Evolutionary conservation across 2,888 invertebrate species (phyloP).

Genomic region (Drosophila mayaguana): DNA sequence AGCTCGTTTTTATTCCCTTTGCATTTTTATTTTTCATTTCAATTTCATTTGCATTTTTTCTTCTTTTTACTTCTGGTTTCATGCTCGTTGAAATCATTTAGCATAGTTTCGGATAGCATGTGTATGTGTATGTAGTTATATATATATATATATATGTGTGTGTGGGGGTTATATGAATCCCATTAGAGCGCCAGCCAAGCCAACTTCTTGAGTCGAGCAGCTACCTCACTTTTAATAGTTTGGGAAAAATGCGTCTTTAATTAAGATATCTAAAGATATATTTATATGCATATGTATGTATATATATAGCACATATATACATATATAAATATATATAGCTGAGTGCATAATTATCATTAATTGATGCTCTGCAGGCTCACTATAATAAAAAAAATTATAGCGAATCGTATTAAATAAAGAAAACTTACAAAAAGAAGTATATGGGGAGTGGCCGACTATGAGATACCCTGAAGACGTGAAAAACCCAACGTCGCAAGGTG

Average conservation of each 20-base stretch:
- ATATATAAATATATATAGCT: not conserved
- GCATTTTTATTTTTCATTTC: conserved; percentile 28
- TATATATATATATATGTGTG: conserved; percentile 4
- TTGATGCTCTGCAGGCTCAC: not conserved
- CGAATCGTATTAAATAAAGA: not conserved
- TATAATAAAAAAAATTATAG: not conserved
- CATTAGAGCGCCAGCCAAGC: conserved; percentile 29
- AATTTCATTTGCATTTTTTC: conserved; percentile 19
- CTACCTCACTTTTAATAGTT: conserved; percentile 7
- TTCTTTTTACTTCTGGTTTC: conserved; percentile 41
- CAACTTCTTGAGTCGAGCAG: conserved; percentile 4
- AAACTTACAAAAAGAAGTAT: not conserved
- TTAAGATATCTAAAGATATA: not conserved
- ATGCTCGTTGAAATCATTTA: conserved; percentile 62
- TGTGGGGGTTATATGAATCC: conserved; percentile 35
- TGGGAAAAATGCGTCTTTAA: not conserved
- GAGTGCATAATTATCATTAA: not conserved
- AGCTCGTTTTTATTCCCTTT: conserved; percentile 4
- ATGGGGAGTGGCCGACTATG: not conserved
- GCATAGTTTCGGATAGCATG: conserved; percentile 52
- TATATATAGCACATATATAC: not conserved
- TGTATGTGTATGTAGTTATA: conserved; percentile 8
- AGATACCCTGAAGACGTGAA: not conserved
- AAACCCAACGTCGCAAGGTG: too few relatives aligned
- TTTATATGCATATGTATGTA: not conserved